phyloP scores from a whole-genome alignment of 2,113 vertebrate species.

The Psilopsiagon aymara region DNA sequence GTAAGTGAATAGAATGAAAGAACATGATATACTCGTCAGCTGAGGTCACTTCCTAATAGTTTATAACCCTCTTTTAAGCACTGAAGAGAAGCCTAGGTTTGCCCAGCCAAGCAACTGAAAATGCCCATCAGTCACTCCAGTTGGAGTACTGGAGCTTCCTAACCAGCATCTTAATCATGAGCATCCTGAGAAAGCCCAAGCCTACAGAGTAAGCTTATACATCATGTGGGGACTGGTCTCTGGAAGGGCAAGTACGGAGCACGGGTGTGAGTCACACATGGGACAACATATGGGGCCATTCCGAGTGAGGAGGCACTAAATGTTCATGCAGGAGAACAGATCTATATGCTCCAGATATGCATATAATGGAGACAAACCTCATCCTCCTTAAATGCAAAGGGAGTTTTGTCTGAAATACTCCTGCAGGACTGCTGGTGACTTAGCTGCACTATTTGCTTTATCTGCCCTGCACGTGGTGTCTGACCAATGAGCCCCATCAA shows the following conservation, averaged over 20 bases:
- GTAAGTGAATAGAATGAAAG: conserved; percentile 53
- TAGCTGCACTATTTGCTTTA: not conserved
- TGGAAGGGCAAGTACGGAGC: not conserved
- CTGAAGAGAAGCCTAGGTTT: not conserved
- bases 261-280: fast-evolving
- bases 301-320: not conserved
- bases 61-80: conserved; percentile 24
- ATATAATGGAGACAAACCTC: not conserved
- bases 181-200: not conserved
- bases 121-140: not conserved
- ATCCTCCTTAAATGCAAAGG: not conserved
- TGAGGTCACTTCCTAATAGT: conserved; percentile 57
- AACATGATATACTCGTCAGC: conserved; percentile 28
- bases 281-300: not conserved
- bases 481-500: not conserved
- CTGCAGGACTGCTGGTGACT: not conserved
- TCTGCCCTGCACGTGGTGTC: not conserved
- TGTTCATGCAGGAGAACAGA: fast-evolving
- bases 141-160: not conserved
- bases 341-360: not conserved
- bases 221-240: not conserved
- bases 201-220: not conserved
- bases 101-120: not conserved
- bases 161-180: not conserved
- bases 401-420: not conserved